Evolutionary conservation across 2,797 vertebrate species (phyloP).

Genomic region (Bucorvus abyssinicus): DNA sequence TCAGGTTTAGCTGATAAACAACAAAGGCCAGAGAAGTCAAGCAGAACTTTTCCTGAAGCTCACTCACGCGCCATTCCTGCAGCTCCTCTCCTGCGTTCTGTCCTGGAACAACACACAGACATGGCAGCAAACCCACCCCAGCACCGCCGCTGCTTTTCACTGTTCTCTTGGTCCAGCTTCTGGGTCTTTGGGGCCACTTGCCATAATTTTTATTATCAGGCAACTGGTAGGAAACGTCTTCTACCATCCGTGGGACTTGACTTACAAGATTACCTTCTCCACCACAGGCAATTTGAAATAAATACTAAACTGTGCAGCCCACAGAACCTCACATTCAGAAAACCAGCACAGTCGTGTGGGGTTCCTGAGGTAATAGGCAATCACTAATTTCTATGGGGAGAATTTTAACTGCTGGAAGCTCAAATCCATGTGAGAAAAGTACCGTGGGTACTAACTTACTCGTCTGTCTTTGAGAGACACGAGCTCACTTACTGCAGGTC

Average conservation of each 20-base stretch:
- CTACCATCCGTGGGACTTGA: background rate
- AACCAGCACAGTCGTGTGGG: background rate
- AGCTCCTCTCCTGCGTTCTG: background rate
- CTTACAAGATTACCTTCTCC: background rate
- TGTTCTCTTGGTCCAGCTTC: background rate
- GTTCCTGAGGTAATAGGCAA: background rate
- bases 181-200: background rate
- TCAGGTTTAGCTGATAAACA: background rate
- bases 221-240: background rate
- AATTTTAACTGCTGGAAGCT: background rate
- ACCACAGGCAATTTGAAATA: background rate
- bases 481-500: background rate
- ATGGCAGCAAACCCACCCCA: background rate
- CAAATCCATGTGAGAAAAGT: background rate
- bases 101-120: background rate
- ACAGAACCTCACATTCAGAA: rapidly evolving
- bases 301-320: background rate
- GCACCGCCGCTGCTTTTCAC: background rate
- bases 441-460: background rate
- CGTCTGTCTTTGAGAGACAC: background rate
- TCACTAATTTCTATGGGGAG: background rate
- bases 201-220: background rate
- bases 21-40: background rate
- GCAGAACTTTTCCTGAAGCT: background rate
- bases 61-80: rapidly evolving